Percentiles rank a stretch among this genome's conserved stretches.
phyloP scores from a whole-genome alignment of 2,113 vertebrate species.

The Micromys minutus region DNA sequence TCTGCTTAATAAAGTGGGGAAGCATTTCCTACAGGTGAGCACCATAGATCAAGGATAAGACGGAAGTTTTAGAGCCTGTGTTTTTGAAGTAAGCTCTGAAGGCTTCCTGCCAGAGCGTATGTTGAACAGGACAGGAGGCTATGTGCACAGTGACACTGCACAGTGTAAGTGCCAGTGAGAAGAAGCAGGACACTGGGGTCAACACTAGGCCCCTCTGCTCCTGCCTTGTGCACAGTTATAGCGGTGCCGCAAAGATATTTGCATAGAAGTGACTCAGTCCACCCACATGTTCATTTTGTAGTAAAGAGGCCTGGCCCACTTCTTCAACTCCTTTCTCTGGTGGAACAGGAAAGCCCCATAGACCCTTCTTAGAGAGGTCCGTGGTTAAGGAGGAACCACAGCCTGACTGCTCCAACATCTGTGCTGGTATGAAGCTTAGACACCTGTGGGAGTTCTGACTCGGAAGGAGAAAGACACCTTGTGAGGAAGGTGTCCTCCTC shows the following conservation, averaged over 20 bases:
- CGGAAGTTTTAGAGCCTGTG: slow-evolving; percentile 85
- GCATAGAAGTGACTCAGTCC: background rate
- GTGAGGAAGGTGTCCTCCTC: background rate
- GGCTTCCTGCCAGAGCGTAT: slow-evolving; percentile 69
- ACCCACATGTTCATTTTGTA: background rate
- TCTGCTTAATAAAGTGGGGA: slow-evolving; percentile 86
- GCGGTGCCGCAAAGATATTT: accelerated
- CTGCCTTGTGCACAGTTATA: accelerated
- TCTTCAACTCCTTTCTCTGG: accelerated
- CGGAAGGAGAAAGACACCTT: accelerated
- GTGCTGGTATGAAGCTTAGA: accelerated
- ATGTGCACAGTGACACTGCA: slow-evolving; percentile 45
- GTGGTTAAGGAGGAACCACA: accelerated
- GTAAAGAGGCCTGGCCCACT: background rate
- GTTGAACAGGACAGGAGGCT: background rate
- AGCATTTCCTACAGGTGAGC: slow-evolving; percentile 89
- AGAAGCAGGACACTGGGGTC: background rate
- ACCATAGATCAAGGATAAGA: slow-evolving; percentile 86
- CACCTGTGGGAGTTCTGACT: background rate
- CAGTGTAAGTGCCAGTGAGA: background rate
- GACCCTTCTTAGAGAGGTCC: background rate
- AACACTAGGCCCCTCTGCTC: background rate
- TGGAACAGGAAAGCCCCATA: background rate
- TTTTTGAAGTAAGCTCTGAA: slow-evolving; percentile 89
- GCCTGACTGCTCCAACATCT: accelerated